Evolutionary conservation across 1,140 invertebrate genomes (phyloP).

Genomic region (Mercenaria mercenaria): DNA sequence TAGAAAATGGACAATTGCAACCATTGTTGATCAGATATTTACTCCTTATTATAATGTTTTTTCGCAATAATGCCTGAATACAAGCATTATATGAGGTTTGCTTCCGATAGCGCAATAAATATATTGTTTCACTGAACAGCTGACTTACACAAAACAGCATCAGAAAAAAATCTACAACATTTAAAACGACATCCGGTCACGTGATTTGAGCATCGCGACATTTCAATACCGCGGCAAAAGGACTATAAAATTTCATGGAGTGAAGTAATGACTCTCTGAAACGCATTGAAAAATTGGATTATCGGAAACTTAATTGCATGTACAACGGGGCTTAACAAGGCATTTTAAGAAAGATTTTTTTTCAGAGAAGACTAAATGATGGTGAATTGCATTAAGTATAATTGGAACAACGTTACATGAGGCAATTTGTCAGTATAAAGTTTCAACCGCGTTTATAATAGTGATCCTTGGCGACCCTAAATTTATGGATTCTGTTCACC

Average conservation of each 20-base stretch:
- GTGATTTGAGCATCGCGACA: slow-evolving; percentile 32
- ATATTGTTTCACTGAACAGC: no score
- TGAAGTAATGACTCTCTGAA: slow-evolving; percentile 34
- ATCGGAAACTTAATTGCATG: slow-evolving; percentile 52
- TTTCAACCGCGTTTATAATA: slow-evolving; percentile 53
- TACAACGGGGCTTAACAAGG: slow-evolving; percentile 54
- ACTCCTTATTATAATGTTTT: no score
- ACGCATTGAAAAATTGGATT: slow-evolving; percentile 55
- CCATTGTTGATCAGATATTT: no score
- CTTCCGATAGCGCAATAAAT: no score
- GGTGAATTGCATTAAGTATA: slow-evolving; percentile 39
- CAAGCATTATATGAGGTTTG: no score
- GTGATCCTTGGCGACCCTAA: slow-evolving; percentile 3
- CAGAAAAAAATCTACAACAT: neutral
- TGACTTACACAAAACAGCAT: neutral
- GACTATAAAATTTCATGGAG: neutral
- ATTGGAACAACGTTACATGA: slow-evolving; percentile 31
- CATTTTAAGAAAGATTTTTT: slow-evolving; percentile 52
- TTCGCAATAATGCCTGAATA: no score
- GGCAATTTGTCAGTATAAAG: slow-evolving; percentile 63
- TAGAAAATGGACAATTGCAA: no score
- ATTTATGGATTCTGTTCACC: slow-evolving; percentile 48
- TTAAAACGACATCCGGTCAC: slow-evolving; percentile 32
- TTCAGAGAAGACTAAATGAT: slow-evolving; percentile 23
- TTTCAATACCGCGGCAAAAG: neutral